Evolutionary conservation across 2,113 vertebrate species (phyloP), one percentile per base, ranked within the genome.

Genomic region (Danionella cerebrum): DNA sequence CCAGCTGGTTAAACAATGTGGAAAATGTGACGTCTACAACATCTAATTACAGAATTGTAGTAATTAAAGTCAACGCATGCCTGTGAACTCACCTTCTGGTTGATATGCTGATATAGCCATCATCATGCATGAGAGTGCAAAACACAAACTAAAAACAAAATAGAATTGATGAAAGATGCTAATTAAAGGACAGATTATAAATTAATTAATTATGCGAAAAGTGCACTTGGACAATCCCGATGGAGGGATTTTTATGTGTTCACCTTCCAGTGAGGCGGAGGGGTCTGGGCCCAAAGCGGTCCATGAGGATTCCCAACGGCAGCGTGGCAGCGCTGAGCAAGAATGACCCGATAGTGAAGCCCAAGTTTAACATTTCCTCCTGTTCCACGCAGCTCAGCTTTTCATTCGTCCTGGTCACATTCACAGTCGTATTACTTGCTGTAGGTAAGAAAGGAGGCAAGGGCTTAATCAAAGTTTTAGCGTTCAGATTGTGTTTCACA

Each of bases 321-420:
- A 96, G 80, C 0, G 93, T 95, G 70, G 92, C 86, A 10, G 93
- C 93, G 0, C 93, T 96, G 44, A 96, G 90, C 65, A 94, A 65
- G 47, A 96, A 96, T 22, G 91, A 92, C 11, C 93, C 93, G 0
- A 94, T 92, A 65, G 92, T 95, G 79, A 96, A 96, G 57, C 91
- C 93, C 77, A 95, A 71, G 47, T 92, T 95, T 22, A 96, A 84
- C 92, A 91, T 94, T 74, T 94, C 84, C 2, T 94, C 94, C 81
- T 96, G 94, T 13, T 73, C 76, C 55, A 87, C 87, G 9, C 94
- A 95, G 79, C 80, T 89, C 14, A 41, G 42, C 80, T 73, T 82
- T 1, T 71, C 62, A 1, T 74, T 0, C 19, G 38, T 0, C 6
- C 59, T 55, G 36, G 36, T 12, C 4, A 70, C 2, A 3, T 71